Evolutionary conservation across 2,797 vertebrate genomes (phyloP).

Genomic region (Agapornis canus): DNA sequence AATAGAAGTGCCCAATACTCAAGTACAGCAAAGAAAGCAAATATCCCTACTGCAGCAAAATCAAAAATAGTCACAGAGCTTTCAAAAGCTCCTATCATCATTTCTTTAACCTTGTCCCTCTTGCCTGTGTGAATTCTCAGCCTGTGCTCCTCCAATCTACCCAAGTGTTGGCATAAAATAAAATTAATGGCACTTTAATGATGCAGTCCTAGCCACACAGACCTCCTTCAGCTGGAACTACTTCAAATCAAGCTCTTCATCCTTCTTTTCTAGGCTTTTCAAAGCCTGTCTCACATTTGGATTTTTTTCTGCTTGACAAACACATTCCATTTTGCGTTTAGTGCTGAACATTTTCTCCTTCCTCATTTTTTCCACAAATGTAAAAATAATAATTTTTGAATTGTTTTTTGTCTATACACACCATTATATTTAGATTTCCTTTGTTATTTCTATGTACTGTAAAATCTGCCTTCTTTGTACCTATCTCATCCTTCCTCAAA

Average conservation of each 20-base stretch:
- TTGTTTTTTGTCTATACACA: not conserved
- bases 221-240: conserved; percentile 12
- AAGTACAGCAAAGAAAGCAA: not conserved
- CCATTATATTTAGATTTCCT: not conserved
- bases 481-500: not conserved
- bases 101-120: conserved; percentile 36
- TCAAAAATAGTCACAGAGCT: conserved; percentile 36
- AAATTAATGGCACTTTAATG: not conserved
- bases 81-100: not conserved
- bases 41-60: conserved; percentile 42
- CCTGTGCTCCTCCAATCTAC: not conserved
- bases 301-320: not conserved
- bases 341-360: not conserved
- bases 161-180: not conserved
- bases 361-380: accelerated
- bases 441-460: not conserved
- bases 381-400: not conserved
- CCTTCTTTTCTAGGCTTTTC: not conserved
- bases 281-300: not conserved
- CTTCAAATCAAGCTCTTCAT: not conserved
- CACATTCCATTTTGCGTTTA: not conserved
- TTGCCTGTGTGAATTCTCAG: not conserved
- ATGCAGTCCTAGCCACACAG: not conserved
- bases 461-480: not conserved
- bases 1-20: conserved; percentile 47